A percentile compares a stretch with the other conserved stretches of the same genome.
These are phyloP conservation scores for Lepisosteus oculatus DNA, from an alignment of 2,113 vertebrate genomes.

Conservation along the genomic window DNA sequence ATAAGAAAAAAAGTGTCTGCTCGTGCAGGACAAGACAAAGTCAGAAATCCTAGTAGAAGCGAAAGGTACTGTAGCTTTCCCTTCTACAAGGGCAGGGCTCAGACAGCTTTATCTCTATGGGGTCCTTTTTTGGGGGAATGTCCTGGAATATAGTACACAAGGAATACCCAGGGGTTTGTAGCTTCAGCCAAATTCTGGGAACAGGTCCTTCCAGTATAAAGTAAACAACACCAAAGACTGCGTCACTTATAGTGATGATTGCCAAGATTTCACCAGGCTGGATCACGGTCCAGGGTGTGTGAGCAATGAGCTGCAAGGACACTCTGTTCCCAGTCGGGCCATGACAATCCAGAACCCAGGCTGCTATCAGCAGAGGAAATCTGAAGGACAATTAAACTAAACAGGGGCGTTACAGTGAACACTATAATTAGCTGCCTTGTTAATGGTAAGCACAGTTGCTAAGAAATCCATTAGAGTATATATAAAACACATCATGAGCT, in stretches of 20 bases:
- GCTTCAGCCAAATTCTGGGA: too few species aligned
- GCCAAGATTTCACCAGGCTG: too few species aligned
- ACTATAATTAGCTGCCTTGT: neutral
- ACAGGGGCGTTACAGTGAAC: neutral
- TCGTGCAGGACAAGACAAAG: neutral
- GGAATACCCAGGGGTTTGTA: too few species aligned
- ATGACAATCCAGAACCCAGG: neutral
- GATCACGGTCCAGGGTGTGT: slow-evolving; percentile 28
- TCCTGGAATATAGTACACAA: too few species aligned
- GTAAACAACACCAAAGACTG: neutral
- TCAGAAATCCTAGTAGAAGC: too few species aligned
- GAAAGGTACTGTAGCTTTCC: too few species aligned
- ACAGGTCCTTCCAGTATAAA: neutral
- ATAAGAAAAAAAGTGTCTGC: neutral
- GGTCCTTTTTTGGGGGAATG: too few species aligned
- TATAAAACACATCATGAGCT: too few species aligned
- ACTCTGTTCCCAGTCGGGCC: neutral
- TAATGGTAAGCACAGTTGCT: neutral
- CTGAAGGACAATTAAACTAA: neutral
- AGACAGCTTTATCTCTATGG: too few species aligned
- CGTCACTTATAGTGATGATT: slow-evolving; percentile 23
- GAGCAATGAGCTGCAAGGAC: slow-evolving; percentile 42
- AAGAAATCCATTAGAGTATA: too few species aligned
- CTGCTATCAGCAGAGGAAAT: neutral
- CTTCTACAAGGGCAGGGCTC: too few species aligned